Conservation (phyloP, 2,113 vertebrate genomes). For the Callionymus lyra region DNA sequence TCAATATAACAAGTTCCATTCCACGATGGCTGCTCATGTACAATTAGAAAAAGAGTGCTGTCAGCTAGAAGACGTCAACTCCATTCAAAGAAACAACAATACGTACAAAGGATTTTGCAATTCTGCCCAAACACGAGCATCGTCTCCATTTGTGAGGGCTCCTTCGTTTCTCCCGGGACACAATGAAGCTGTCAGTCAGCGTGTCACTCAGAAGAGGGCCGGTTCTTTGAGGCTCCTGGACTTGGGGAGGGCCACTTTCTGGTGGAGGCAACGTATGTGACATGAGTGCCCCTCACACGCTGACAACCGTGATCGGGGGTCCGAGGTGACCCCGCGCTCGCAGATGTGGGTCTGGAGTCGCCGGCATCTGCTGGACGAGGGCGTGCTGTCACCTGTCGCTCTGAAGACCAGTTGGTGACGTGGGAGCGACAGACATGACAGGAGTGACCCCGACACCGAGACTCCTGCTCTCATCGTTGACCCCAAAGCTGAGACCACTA, state of each 20-base stretch:
- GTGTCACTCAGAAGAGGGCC: conserved; percentile 31
- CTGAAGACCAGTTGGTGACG: conserved; percentile 38
- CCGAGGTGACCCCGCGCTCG: conserved; percentile 38
- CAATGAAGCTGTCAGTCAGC: conserved; percentile 46
- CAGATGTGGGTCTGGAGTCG: conserved; percentile 19
- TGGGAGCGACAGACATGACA: conserved; percentile 42
- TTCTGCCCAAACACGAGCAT: conserved; percentile 21
- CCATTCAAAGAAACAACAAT: conserved; percentile 39
- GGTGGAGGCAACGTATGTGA: conserved; percentile 37
- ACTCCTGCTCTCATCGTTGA: too few relatives aligned
- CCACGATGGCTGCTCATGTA: conserved; percentile 17
- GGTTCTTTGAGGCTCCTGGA: conserved; percentile 24
- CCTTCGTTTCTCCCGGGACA: conserved; percentile 41
- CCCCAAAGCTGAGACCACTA: too few relatives aligned
- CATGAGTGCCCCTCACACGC: conserved; percentile 19
- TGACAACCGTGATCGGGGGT: conserved; percentile 16
- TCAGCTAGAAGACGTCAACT: conserved; percentile 38
- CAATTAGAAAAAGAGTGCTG: conserved; percentile 38
- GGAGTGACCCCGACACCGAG: too few relatives aligned
- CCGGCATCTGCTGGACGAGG: conserved; percentile 32
- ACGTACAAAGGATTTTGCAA: conserved; percentile 34
- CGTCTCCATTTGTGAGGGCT: conserved; percentile 36
- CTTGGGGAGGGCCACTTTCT: conserved; percentile 31
- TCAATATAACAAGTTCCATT: conserved; percentile 20
- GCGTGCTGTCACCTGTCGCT: conserved; percentile 54